Conservation (phyloP, 2,888 invertebrate genomes). For the Ennomos quercinarius region DNA sequence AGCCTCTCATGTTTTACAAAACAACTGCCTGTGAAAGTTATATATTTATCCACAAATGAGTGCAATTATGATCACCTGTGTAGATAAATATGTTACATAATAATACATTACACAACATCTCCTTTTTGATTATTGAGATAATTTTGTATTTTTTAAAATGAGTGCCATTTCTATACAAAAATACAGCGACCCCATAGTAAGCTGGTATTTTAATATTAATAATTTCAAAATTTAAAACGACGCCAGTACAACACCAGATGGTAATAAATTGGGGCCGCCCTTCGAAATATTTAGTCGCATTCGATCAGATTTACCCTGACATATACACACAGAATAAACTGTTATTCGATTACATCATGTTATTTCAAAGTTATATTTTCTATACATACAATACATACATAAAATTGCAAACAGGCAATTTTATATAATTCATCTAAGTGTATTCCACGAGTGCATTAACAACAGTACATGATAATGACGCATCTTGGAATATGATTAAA, state of each 20-base stretch:
- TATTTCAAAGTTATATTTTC: constrained; percentile 23
- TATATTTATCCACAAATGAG: constrained; percentile 3
- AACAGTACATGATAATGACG: constrained; percentile 2
- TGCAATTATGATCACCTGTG: constrained; percentile 2
- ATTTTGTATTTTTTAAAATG: constrained; percentile 15
- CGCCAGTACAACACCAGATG: constrained; percentile 4
- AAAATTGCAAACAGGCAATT: constrained; percentile 19
- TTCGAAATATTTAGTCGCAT: constrained; percentile 11
- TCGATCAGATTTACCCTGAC: constrained; percentile 22
- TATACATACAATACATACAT: constrained; percentile 19
- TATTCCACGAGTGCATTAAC: constrained; percentile 12
- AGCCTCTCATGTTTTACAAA: constrained; percentile 26
- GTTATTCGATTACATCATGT: constrained; percentile 17
- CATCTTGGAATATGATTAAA: constrained; percentile 7
- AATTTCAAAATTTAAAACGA: constrained; percentile 4
- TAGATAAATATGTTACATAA: constrained; percentile 3
- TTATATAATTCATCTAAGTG: constrained; percentile 13
- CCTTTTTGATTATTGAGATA: constrained; percentile 9
- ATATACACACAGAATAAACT: constrained; percentile 19
- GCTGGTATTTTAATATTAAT: not conserved
- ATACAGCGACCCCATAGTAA: constrained; percentile 7
- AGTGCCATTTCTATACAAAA: constrained; percentile 17
- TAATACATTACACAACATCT: constrained; percentile 15
- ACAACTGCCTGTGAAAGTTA: constrained; percentile 19
- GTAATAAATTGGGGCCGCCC: not conserved